Conservation (phyloP, 2,888 invertebrate species). For the Drosophila algonquin region DNA sequence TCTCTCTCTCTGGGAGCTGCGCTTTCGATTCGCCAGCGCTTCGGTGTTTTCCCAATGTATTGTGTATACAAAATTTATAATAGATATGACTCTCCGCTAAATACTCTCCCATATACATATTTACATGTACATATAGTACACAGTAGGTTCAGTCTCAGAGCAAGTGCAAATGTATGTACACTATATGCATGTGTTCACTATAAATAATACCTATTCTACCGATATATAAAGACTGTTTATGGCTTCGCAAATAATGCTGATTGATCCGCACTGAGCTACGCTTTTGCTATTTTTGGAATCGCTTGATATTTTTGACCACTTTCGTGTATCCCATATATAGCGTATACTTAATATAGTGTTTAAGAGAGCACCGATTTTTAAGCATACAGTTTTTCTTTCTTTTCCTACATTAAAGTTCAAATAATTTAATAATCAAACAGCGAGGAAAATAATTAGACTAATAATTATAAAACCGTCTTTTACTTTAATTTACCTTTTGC, state of each 20-base stretch:
- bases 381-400: too few relatives aligned
- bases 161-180: background rate
- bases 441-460: too few relatives aligned
- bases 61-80: slow-evolving; percentile 39
- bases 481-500: background rate
- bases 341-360: slow-evolving; percentile 5
- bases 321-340: background rate
- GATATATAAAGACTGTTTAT: slow-evolving; percentile 7
- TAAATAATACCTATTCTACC: background rate
- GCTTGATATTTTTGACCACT: background rate
- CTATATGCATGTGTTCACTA: background rate
- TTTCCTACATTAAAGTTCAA: background rate
- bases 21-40: slow-evolving; percentile 26
- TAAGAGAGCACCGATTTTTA: too few relatives aligned
- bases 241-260: too few relatives aligned
- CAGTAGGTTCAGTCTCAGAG: slow-evolving; percentile 9
- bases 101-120: background rate
- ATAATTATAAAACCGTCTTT: background rate
- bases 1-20: background rate
- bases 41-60: slow-evolving; percentile 36
- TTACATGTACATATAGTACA: background rate
- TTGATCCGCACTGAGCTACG: slow-evolving; percentile 1
- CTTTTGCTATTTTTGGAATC: slow-evolving; percentile 10
- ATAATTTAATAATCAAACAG: too few relatives aligned
- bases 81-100: slow-evolving; percentile 26